Percentiles rank a stretch among this genome's conserved stretches.
Conservation (phyloP, 2,797 vertebrate species). For the Spinus pinus region DNA sequence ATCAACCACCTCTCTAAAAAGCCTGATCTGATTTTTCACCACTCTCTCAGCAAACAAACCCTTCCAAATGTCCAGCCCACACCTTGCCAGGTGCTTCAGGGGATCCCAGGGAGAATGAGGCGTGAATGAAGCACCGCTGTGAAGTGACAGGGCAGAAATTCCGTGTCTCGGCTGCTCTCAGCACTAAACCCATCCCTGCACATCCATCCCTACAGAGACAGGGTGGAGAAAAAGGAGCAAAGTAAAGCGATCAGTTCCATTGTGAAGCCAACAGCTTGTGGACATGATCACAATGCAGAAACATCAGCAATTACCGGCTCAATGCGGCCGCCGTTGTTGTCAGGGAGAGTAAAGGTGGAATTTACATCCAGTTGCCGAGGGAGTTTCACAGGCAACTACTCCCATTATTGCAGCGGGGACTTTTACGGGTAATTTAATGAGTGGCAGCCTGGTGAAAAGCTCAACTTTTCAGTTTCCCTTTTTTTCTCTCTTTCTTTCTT, state of each 20-base stretch:
- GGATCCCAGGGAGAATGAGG: background rate
- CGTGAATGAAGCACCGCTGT: rapidly evolving
- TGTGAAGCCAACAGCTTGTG: constrained; percentile 13
- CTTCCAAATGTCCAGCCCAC: background rate
- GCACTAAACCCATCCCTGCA: background rate
- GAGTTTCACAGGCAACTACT: constrained; percentile 55
- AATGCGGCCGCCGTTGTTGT: background rate
- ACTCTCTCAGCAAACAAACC: background rate
- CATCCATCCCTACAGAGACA: background rate
- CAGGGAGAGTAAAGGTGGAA: constrained; percentile 43
- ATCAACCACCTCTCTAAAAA: background rate
- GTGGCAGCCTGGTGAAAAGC: background rate
- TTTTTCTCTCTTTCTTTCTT: background rate
- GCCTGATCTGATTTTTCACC: background rate
- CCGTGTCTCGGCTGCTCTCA: rapidly evolving
- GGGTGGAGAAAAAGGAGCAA: background rate
- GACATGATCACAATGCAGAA: constrained; percentile 47
- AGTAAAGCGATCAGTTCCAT: background rate
- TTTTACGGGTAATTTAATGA: constrained; percentile 35
- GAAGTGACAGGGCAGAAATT: background rate
- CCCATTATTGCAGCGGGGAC: background rate
- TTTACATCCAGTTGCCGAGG: constrained; percentile 21
- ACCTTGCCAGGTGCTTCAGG: background rate
- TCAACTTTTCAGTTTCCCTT: background rate
- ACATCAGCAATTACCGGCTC: constrained; percentile 34